Conservation (phyloP, 1,140 invertebrate genomes). For the Matsumurasca onukii region DNA sequence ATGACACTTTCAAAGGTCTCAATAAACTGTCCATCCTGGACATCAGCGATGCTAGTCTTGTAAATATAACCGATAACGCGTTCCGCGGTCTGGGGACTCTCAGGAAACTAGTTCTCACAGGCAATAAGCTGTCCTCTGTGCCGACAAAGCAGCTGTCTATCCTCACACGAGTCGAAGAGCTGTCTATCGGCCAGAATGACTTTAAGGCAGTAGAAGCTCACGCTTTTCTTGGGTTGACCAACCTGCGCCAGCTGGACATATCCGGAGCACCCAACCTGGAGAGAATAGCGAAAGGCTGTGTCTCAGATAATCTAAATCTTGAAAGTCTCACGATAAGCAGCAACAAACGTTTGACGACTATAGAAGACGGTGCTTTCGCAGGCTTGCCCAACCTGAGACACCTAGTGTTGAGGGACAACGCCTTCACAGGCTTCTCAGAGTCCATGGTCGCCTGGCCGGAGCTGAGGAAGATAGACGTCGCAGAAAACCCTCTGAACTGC, state of each 20-base stretch:
- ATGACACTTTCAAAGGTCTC: conserved; percentile 73
- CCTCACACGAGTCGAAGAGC: conserved; percentile 72
- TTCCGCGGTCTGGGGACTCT: conserved; percentile 74
- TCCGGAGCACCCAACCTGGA: conserved; percentile 70
- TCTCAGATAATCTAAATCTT: conserved; percentile 76
- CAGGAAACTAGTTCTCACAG: conserved; percentile 71
- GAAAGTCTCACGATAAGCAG: conserved; percentile 73
- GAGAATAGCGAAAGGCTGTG: conserved; percentile 70
- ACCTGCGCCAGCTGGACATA: conserved; percentile 73
- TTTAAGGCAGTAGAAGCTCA: conserved; percentile 65
- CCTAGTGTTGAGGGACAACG: conserved; percentile 75
- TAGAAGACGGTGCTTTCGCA: conserved; percentile 73
- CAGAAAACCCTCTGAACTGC: conserved; percentile 82
- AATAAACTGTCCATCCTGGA: conserved; percentile 73
- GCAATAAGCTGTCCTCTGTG: conserved; percentile 71
- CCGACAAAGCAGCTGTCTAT: conserved; percentile 71
- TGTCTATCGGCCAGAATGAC: conserved; percentile 80
- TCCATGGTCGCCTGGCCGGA: conserved; percentile 76
- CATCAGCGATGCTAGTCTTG: conserved; percentile 74
- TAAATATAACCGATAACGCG: conserved; percentile 70
- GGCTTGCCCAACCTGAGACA: conserved; percentile 75
- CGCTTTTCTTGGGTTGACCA: conserved; percentile 73
- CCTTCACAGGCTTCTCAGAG: conserved; percentile 69
- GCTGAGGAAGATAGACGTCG: conserved; percentile 70
- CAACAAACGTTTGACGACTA: conserved; percentile 67